Percentiles rank a stretch among this genome's conserved stretches.
phyloP scores from a whole-genome alignment of 2,797 vertebrate genomes.

The Pelobates cultripes region DNA sequence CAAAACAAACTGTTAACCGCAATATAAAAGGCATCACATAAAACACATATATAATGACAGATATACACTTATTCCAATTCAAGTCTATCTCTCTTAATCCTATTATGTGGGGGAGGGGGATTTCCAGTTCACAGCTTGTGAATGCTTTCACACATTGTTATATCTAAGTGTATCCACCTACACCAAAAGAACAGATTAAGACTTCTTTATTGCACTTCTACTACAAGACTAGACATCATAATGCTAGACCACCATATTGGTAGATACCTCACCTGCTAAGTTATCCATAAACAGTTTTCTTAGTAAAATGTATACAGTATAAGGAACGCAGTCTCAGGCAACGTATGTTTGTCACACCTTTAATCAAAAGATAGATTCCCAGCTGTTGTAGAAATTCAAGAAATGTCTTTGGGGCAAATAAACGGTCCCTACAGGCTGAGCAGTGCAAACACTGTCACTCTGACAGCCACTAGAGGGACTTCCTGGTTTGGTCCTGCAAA shows the following conservation, averaged over 20 bases:
- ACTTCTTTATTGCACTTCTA: background rate
- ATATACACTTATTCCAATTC: background rate
- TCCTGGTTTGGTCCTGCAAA: too few relatives aligned
- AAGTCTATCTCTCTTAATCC: background rate
- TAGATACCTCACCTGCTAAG: background rate
- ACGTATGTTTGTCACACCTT: too few relatives aligned
- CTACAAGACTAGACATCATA: background rate
- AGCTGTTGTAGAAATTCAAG: too few relatives aligned
- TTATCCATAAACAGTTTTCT: background rate
- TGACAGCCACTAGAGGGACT: too few relatives aligned
- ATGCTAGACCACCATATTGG: background rate
- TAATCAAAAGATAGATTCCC: background rate
- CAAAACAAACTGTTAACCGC: too few relatives aligned
- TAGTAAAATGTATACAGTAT: too few relatives aligned
- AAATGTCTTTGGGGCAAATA: too few relatives aligned
- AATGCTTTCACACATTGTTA: background rate
- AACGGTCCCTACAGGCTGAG: too few relatives aligned
- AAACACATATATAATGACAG: background rate
- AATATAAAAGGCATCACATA: background rate
- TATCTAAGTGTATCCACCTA: background rate
- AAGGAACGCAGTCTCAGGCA: background rate
- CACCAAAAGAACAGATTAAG: background rate
- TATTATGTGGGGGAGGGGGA: background rate
- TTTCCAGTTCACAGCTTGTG: background rate
- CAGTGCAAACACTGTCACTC: too few relatives aligned